Evolutionary conservation across 2,113 vertebrate species (phyloP), one percentile per base, ranked within the genome.

Genomic region (Nothocercus nigrocapillus): DNA sequence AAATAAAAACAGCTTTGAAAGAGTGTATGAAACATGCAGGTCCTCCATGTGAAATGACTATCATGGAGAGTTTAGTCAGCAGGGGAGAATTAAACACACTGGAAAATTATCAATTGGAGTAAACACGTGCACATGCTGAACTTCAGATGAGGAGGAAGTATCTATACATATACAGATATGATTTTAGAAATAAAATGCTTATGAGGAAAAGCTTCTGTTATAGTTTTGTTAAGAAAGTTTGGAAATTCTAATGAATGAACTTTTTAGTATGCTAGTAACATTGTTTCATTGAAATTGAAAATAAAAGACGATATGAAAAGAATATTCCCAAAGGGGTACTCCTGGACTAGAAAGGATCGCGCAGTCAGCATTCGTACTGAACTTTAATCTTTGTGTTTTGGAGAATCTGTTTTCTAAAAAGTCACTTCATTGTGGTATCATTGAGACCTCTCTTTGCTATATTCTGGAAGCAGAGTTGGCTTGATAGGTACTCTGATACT

Each of bases 11-110:
- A 17, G 38, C 49, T 91, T 96, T 81, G 45, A 88, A 91, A 32
- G 24, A 89, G 18, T 83, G 27, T 74, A 86, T 64, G 81, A 86
- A 96, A 86, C 92, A 69, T 58, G 73, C 56, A 5, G 4, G 27
- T 73, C 93, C 66, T 84, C 66, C 69, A 24, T 88, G 58, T 73
- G 73, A 93, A 95, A 88, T 81, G 7, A 96, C 4, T 90, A 63
- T 69, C 1, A 2, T 84, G 40, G 27, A 72, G 61, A 68, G 14
- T 84, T 94, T 84, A 92, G 18, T 90, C 66, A 54, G 69, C 67
- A 44, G 66, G 56, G 30, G 17, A 76, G 69, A 90, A 93, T 90
- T 90, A 95, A 84, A 30, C 66, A 62, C 66, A 32, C 27, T 90
- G 47, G 25, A 91, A 90, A 87, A 82, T 58, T 44, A 47, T 76